Evolutionary conservation across 2,888 invertebrate genomes (phyloP).

Genomic region (Dicycla oo): DNA sequence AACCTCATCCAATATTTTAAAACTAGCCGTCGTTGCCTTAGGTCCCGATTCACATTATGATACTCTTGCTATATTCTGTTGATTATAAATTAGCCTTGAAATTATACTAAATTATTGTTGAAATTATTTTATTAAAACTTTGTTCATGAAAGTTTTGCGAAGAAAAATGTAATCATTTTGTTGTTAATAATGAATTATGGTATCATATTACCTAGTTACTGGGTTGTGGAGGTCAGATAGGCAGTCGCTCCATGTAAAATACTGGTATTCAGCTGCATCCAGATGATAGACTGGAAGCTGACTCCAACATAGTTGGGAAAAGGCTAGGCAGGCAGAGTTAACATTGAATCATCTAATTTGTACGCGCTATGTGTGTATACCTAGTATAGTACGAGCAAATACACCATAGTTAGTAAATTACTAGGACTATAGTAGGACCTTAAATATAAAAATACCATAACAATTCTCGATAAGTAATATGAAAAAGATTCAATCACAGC

Average conservation of each 20-base stretch:
- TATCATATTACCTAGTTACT: no score
- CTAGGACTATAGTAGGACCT: no score
- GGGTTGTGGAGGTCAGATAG: no score
- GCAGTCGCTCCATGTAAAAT: no score
- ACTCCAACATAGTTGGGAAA: background rate
- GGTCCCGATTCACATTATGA: background rate
- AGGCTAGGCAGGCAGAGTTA: no score
- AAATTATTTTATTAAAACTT: no score
- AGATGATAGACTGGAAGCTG: background rate
- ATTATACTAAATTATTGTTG: background rate
- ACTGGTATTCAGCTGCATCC: no score
- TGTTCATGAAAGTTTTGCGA: constrained; percentile 11
- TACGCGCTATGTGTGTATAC: background rate
- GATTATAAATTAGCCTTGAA: constrained; percentile 6
- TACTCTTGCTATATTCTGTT: constrained; percentile 12
- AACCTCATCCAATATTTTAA: no score
- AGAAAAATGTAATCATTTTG: constrained; percentile 8
- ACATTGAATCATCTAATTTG: background rate
- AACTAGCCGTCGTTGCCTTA: no score
- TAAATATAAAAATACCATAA: background rate
- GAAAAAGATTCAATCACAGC: background rate
- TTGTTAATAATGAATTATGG: background rate
- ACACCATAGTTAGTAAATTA: no score
- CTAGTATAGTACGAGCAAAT: no score
- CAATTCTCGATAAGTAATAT: background rate